A percentile compares a stretch with the other conserved stretches of the same genome.
Conservation (phyloP, 1,140 invertebrate genomes). For the Macrocentrus cingulum region DNA sequence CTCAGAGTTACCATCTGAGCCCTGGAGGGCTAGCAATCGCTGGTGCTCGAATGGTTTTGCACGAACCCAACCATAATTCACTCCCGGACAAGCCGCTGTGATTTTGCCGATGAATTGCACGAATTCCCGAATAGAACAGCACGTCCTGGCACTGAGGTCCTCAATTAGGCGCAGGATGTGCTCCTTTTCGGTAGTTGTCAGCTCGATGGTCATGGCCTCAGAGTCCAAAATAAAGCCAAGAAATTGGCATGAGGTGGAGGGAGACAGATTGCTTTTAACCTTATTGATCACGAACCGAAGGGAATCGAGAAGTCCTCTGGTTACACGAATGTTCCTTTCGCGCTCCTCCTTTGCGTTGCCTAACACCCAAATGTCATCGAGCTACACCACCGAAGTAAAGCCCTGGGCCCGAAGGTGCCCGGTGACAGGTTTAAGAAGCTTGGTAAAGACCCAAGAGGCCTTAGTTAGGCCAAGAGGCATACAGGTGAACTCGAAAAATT, state of each 20-base stretch:
- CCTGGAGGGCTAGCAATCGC: slow-evolving; percentile 4
- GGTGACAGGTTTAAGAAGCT: slow-evolving; percentile 17
- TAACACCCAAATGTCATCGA: slow-evolving; percentile 17
- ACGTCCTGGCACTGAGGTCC: background rate
- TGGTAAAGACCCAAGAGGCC: slow-evolving; percentile 15
- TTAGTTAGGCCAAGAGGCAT: slow-evolving; percentile 35
- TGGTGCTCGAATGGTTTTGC: slow-evolving; percentile 24
- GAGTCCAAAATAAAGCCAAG: slow-evolving; percentile 32
- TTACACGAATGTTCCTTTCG: background rate
- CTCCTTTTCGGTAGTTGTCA: slow-evolving; percentile 26
- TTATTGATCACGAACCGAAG: slow-evolving; percentile 27
- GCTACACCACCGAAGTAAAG: slow-evolving; percentile 19
- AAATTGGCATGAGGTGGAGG: slow-evolving; percentile 26
- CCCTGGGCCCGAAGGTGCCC: slow-evolving; percentile 10
- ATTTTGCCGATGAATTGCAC: slow-evolving; percentile 29
- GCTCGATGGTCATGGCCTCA: slow-evolving; percentile 21
- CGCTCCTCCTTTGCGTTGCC: background rate
- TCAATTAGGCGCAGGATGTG: slow-evolving; percentile 20
- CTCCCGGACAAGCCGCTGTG: slow-evolving; percentile 29
- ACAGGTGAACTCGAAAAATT: slow-evolving; percentile 24
- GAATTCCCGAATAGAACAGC: slow-evolving; percentile 9
- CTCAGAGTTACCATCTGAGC: slow-evolving; percentile 2
- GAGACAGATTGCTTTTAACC: slow-evolving; percentile 24
- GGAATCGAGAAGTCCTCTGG: slow-evolving; percentile 3
- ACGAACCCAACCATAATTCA: slow-evolving; percentile 33